Percentiles rank a stretch among this genome's conserved stretches.
phyloP scores from a whole-genome alignment of 1,140 invertebrate genomes.

The Chrysomallon squamiferum region DNA sequence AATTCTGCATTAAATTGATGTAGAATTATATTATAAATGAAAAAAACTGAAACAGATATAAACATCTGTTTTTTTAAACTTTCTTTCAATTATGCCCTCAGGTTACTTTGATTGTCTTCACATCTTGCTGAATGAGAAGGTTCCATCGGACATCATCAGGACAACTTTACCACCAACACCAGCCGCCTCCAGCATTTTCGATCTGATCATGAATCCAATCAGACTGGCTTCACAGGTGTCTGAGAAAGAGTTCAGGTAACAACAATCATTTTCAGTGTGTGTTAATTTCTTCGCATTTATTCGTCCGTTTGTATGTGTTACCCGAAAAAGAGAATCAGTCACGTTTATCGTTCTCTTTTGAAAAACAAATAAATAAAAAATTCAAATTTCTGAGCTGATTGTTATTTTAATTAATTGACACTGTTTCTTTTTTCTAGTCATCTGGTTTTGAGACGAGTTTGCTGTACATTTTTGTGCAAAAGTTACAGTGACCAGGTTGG shows the following conservation, averaged over 20 bases:
- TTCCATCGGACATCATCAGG: slow-evolving; percentile 75
- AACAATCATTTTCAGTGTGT: too few species aligned
- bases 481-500: slow-evolving; percentile 57
- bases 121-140: slow-evolving; percentile 74
- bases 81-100: slow-evolving; percentile 36
- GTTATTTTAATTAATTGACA: too few species aligned
- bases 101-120: slow-evolving; percentile 78
- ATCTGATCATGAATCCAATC: slow-evolving; percentile 79
- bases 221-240: slow-evolving; percentile 39
- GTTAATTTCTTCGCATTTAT: not conserved
- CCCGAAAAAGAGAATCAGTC: not conserved
- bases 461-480: slow-evolving; percentile 47
- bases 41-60: too few species aligned
- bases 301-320: not conserved
- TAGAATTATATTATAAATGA: too few species aligned
- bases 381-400: too few species aligned
- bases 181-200: slow-evolving; percentile 76
- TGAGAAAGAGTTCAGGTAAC: slow-evolving; percentile 48
- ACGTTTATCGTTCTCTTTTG: not conserved
- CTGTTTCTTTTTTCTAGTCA: slow-evolving; percentile 43
- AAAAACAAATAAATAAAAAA: too few species aligned
- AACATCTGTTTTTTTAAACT: too few species aligned
- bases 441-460: slow-evolving; percentile 29
- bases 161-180: slow-evolving; percentile 76
- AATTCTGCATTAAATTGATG: too few species aligned